Conservation (phyloP, 2,113 vertebrate genomes). For the Xyliphius kryptos region DNA sequence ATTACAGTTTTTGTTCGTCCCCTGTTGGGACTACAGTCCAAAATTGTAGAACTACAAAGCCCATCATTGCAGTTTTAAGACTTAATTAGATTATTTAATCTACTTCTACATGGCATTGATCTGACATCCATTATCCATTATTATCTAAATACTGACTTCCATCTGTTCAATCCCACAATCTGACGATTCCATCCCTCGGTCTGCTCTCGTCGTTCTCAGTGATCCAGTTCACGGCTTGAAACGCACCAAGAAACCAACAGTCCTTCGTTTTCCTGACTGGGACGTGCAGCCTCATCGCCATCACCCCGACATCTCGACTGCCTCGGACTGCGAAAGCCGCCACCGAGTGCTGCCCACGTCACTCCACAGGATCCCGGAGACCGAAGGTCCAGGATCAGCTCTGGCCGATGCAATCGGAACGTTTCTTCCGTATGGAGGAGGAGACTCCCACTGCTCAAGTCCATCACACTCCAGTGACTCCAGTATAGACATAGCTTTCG, state of each 20-base stretch:
- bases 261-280: constrained; percentile 74
- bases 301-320: constrained; percentile 62
- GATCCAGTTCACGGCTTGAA: constrained; percentile 65
- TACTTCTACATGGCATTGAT: not conserved
- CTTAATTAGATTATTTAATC: not conserved
- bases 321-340: constrained; percentile 66
- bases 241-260: constrained; percentile 56
- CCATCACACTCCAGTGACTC: constrained; percentile 84
- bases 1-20: too few species aligned
- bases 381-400: constrained; percentile 62
- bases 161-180: not conserved
- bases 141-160: too few species aligned
- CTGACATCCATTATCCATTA: too few species aligned
- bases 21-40: too few species aligned
- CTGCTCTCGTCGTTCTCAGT: constrained; percentile 50
- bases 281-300: constrained; percentile 70
- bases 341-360: constrained; percentile 60
- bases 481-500: constrained; percentile 90
- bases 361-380: constrained; percentile 81
- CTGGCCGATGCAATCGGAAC: constrained; percentile 62
- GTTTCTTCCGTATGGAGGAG: constrained; percentile 67
- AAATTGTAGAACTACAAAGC: too few species aligned
- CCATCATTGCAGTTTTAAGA: too few species aligned
- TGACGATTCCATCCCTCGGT: not conserved
- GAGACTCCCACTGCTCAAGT: constrained; percentile 72